Evolutionary conservation across 2,113 vertebrate species (phyloP).

Genomic region (Dromaius novaehollandiae): DNA sequence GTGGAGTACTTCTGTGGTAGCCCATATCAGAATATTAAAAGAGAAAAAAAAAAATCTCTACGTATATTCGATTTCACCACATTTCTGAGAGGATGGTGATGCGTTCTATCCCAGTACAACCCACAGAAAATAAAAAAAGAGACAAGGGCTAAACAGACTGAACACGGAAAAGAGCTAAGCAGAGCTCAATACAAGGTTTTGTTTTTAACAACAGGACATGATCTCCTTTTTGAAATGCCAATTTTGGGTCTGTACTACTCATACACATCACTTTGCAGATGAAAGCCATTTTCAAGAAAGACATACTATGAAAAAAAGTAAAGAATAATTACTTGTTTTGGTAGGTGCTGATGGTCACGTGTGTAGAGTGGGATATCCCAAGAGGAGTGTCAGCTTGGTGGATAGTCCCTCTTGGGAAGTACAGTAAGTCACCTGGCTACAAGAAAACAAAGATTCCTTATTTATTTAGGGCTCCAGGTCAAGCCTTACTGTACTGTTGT

Average conservation of each 20-base stretch:
- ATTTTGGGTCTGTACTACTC: neutral
- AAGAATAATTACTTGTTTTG: slow-evolving; percentile 84
- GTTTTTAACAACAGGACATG: neutral
- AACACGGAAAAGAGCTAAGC: neutral
- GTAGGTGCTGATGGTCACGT: slow-evolving; percentile 92
- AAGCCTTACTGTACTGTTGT: neutral
- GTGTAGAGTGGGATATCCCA: slow-evolving; percentile 83
- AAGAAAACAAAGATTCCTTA: neutral
- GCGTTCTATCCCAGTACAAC: neutral
- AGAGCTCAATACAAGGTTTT: neutral
- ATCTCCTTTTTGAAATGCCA: neutral
- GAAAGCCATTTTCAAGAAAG: neutral
- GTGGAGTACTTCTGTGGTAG: neutral
- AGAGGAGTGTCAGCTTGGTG: slow-evolving; percentile 89
- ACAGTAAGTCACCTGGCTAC: slow-evolving; percentile 89
- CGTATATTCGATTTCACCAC: neutral
- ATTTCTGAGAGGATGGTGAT: neutral
- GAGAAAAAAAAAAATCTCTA: neutral
- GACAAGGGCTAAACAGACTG: neutral
- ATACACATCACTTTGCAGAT: neutral
- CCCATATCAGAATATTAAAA: neutral
- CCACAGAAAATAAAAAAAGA: neutral
- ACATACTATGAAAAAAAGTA: neutral
- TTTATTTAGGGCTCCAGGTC: neutral
- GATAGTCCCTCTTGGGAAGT: slow-evolving; percentile 93